phyloP scores from a whole-genome alignment of 2,888 invertebrate species.

The Diaphora mendica region DNA sequence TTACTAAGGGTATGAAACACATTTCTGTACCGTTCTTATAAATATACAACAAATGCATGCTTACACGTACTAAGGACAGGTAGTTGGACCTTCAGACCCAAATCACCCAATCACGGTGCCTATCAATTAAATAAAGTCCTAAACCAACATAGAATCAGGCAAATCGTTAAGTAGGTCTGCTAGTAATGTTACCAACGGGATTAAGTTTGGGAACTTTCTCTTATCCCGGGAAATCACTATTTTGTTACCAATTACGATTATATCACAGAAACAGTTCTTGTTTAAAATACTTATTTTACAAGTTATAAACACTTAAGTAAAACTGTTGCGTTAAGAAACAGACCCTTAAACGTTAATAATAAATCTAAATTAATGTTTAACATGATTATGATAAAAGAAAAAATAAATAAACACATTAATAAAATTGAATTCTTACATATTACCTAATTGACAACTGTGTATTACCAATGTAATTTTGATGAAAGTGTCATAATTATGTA shows the following conservation, averaged over 20 bases:
- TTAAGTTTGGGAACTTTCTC: background rate
- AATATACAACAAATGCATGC: background rate
- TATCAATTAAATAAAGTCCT: constrained; percentile 64
- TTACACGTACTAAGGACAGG: constrained; percentile 26
- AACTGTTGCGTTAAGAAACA: no score
- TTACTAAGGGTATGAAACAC: background rate
- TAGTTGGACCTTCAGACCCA: constrained; percentile 37
- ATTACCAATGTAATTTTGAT: no score
- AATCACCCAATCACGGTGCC: constrained; percentile 57
- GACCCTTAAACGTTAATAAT: no score
- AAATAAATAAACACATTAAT: background rate
- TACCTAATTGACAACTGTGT: no score
- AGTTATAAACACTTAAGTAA: no score
- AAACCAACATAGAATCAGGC: constrained; percentile 60
- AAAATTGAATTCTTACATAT: no score
- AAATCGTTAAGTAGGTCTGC: constrained; percentile 49
- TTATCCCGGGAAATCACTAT: background rate
- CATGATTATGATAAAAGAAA: background rate
- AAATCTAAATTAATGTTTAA: no score
- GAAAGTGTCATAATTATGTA: no score
- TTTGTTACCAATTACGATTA: background rate
- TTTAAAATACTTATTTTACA: no score
- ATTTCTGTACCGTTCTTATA: background rate
- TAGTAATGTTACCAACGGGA: constrained; percentile 15
- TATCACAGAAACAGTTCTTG: background rate